Conservation (phyloP, 2,113 vertebrate species). For the Himantopus leucocephalus region DNA sequence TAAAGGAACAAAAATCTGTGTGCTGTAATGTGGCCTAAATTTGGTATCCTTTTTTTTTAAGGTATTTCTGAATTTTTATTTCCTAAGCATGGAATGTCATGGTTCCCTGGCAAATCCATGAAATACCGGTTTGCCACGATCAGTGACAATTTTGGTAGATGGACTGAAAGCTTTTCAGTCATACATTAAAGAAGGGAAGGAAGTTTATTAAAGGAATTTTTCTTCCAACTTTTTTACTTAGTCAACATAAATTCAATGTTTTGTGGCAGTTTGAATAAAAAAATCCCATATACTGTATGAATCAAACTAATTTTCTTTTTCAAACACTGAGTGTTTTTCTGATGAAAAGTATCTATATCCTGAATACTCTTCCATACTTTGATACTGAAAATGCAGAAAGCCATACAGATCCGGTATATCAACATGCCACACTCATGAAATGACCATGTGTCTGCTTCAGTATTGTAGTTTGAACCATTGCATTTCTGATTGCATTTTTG, state of each 20-base stretch:
- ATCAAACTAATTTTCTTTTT: neutral
- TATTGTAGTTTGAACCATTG: neutral
- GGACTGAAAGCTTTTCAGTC: neutral
- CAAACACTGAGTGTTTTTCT: neutral
- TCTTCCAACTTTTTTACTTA: neutral
- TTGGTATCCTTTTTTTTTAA: neutral
- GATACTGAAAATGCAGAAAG: neutral
- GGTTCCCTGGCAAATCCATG: neutral
- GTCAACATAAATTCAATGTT: neutral
- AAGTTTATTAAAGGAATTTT: neutral
- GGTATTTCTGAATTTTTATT: neutral
- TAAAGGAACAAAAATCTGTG: neutral
- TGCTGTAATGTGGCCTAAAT: neutral
- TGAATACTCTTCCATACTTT: neutral
- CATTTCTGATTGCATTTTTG: neutral
- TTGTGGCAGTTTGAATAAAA: neutral
- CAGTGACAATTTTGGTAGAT: neutral
- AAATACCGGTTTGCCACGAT: neutral
- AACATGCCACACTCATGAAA: neutral
- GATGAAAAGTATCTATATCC: neutral
- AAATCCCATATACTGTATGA: neutral
- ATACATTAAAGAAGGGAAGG: neutral
- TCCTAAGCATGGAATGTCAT: neutral
- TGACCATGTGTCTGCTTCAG: accelerated
- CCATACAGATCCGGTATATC: neutral